Evolutionary conservation across 2,113 vertebrate species (phyloP).

Genomic region (Neolamprologus kungweensis): DNA sequence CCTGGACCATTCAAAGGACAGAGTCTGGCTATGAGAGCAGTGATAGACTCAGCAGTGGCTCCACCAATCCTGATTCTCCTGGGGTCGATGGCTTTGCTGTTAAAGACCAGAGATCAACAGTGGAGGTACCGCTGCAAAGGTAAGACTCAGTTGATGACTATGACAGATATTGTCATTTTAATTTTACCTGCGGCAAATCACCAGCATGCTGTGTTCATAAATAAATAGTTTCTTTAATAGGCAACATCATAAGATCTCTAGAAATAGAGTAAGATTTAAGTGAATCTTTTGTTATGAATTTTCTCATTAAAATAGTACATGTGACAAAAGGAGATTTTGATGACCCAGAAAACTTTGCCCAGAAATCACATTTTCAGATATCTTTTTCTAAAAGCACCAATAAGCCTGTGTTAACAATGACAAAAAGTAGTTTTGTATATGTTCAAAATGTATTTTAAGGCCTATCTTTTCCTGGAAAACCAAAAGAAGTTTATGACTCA

Average conservation of each 20-base stretch:
- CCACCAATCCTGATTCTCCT: slow-evolving; percentile 84
- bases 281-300: background rate
- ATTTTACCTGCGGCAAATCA: background rate
- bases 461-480: background rate
- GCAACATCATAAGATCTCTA: background rate
- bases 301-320: background rate
- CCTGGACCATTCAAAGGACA: slow-evolving; percentile 88
- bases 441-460: background rate
- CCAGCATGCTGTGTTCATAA: background rate
- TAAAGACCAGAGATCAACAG: slow-evolving; percentile 59
- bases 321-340: background rate
- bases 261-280: background rate
- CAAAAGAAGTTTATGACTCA: background rate
- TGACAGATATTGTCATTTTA: background rate
- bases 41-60: slow-evolving; percentile 86
- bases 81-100: slow-evolving; percentile 70
- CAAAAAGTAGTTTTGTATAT: background rate
- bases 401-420: background rate
- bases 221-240: background rate
- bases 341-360: background rate
- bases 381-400: background rate
- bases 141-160: slow-evolving; percentile 46
- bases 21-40: slow-evolving; percentile 96
- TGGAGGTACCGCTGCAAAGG: slow-evolving; percentile 74
- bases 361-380: background rate